Evolutionary conservation across 2,113 vertebrate species (phyloP).

Genomic region (Syngnathus typhle): DNA sequence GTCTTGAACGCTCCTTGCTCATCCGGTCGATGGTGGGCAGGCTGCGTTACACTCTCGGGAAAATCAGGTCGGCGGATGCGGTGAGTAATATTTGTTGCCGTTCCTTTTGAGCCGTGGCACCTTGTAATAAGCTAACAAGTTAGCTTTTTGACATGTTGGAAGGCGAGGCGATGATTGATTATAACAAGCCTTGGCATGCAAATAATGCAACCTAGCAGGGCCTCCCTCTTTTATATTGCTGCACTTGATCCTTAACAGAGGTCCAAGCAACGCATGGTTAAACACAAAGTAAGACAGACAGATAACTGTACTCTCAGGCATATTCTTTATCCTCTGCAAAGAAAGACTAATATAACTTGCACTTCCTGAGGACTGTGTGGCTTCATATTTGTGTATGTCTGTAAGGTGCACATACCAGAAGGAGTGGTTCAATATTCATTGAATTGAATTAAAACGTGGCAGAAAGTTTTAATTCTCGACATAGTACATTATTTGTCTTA

Average conservation of each 20-base stretch:
- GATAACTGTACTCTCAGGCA: too few species aligned
- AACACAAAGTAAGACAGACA: too few species aligned
- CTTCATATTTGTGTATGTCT: too few species aligned
- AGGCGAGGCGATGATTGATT: neutral
- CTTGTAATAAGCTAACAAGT: neutral
- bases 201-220: neutral
- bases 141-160: slow-evolving; percentile 21
- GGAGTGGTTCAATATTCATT: too few species aligned
- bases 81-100: slow-evolving; percentile 21
- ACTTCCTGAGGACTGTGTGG: too few species aligned
- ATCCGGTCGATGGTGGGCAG: neutral
- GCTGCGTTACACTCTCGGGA: neutral
- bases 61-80: neutral
- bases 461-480: too few species aligned
- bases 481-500: too few species aligned
- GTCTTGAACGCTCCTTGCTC: slow-evolving; percentile 1
- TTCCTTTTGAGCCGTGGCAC: neutral
- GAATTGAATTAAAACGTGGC: too few species aligned
- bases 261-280: too few species aligned
- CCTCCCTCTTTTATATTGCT: neutral
- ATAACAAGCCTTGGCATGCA: neutral
- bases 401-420: too few species aligned
- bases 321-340: too few species aligned
- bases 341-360: too few species aligned
- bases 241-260: neutral